Evolutionary conservation across 2,797 vertebrate genomes (phyloP).

Genomic region (Chelon auratus): DNA sequence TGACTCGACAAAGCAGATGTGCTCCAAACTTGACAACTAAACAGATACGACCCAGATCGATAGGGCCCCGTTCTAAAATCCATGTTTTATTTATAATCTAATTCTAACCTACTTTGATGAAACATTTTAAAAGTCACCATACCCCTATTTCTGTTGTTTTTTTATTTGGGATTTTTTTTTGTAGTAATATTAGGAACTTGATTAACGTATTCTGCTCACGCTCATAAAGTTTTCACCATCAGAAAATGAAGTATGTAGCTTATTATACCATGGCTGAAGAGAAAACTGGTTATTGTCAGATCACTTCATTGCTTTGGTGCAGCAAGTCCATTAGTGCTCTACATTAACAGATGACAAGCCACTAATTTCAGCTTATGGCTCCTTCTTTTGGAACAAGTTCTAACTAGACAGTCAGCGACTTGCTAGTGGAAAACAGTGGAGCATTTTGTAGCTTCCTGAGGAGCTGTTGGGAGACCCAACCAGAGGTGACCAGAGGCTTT

Average conservation of each 20-base stretch:
- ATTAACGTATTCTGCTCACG: background rate
- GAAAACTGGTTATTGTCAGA: too few species aligned
- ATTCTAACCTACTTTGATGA: constrained; percentile 12
- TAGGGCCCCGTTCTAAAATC: constrained; percentile 22
- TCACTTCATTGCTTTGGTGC: too few species aligned
- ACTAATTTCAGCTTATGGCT: background rate
- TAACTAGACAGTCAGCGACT: too few species aligned
- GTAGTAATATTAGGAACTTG: background rate
- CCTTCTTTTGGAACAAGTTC: background rate
- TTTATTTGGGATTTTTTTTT: constrained; percentile 10
- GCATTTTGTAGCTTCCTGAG: background rate
- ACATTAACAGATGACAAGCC: background rate
- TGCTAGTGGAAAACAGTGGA: background rate
- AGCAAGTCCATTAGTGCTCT: background rate
- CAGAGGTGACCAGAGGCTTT: background rate
- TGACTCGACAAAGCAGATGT: constrained; percentile 39
- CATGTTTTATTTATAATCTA: constrained; percentile 1
- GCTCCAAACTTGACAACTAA: constrained; percentile 26
- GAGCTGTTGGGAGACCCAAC: background rate
- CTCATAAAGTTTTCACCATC: background rate
- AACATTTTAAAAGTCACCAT: constrained; percentile 2
- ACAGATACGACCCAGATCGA: constrained; percentile 31
- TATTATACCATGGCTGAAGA: too few species aligned
- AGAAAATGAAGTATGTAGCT: background rate
- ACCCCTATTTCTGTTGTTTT: background rate